These are phyloP conservation scores for Eupithecia insigniata DNA, from an alignment of 2,888 invertebrate genomes.

Conservation along the genomic window DNA sequence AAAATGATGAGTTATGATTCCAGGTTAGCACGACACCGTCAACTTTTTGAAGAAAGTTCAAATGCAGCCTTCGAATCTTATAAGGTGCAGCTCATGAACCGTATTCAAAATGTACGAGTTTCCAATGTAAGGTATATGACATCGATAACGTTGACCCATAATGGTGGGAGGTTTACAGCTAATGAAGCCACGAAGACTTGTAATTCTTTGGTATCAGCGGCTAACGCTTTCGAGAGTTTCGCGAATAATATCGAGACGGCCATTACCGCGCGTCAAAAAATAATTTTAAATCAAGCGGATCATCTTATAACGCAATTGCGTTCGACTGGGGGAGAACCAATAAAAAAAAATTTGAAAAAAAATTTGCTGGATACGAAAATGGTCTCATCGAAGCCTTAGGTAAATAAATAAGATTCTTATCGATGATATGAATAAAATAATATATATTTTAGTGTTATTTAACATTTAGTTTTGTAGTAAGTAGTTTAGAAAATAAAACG, in stretches of 20 bases:
- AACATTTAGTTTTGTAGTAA: neutral
- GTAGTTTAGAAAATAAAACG: neutral
- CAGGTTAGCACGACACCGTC: constrained; percentile 62
- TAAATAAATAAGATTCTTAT: constrained; percentile 17
- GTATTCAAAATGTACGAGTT: constrained; percentile 68
- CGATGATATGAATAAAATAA: neutral
- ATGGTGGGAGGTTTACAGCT: constrained; percentile 66
- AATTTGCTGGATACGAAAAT: neutral
- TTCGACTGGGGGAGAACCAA: constrained; percentile 48
- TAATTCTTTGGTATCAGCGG: constrained; percentile 54
- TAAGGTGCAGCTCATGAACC: constrained; percentile 55
- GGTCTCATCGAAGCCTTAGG: neutral
- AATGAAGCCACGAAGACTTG: constrained; percentile 61
- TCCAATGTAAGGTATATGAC: constrained; percentile 67
- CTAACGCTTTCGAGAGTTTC: constrained; percentile 66
- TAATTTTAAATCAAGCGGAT: constrained; percentile 61
- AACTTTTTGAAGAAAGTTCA: constrained; percentile 64
- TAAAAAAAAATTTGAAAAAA: neutral
- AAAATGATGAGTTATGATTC: constrained; percentile 68
- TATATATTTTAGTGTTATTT: neutral
- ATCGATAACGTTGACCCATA: constrained; percentile 60
- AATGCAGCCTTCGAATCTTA: constrained; percentile 51
- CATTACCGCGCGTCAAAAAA: constrained; percentile 56
- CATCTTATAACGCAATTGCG: constrained; percentile 55
- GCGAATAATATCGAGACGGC: constrained; percentile 51